These are phyloP conservation scores for Molorchus minor DNA, from an alignment of 2,888 invertebrate species.

Conservation along the genomic window DNA sequence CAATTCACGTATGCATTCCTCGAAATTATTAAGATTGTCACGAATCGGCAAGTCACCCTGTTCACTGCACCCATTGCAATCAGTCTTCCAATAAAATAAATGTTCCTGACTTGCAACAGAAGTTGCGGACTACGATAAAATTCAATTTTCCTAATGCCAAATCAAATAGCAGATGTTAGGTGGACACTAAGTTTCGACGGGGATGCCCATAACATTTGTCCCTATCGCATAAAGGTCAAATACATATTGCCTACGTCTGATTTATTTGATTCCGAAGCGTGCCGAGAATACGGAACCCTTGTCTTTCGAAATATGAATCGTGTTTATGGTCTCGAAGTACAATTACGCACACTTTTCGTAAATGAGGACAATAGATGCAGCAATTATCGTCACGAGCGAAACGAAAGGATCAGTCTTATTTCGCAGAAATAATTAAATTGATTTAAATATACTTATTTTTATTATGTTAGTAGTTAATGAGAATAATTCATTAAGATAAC, in stretches of 20 bases:
- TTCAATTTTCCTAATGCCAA: constrained; percentile 40
- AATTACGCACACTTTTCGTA: too few relatives aligned
- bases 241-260: constrained; percentile 57
- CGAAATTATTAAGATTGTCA: too few relatives aligned
- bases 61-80: not conserved
- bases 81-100: constrained; percentile 14
- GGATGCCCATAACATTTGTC: constrained; percentile 54
- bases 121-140: constrained; percentile 35
- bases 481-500: too few relatives aligned
- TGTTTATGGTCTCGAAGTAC: too few relatives aligned
- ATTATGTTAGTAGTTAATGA: too few relatives aligned
- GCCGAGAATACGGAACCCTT: constrained; percentile 17
- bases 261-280: constrained; percentile 46
- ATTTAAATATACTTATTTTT: too few relatives aligned
- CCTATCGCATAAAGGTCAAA: constrained; percentile 60
- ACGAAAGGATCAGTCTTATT: too few relatives aligned
- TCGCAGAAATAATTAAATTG: too few relatives aligned
- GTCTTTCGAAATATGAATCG: constrained; percentile 12
- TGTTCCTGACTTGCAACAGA: constrained; percentile 27
- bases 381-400: too few relatives aligned
- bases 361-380: too few relatives aligned
- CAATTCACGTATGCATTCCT: too few relatives aligned
- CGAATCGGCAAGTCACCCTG: too few relatives aligned
- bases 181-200: constrained; percentile 35
- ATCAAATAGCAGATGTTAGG: constrained; percentile 41